Evolutionary conservation across 2,113 vertebrate genomes (phyloP), one percentile per base, ranked within the genome.

Genomic region (Pleuronectes platessa): DNA sequence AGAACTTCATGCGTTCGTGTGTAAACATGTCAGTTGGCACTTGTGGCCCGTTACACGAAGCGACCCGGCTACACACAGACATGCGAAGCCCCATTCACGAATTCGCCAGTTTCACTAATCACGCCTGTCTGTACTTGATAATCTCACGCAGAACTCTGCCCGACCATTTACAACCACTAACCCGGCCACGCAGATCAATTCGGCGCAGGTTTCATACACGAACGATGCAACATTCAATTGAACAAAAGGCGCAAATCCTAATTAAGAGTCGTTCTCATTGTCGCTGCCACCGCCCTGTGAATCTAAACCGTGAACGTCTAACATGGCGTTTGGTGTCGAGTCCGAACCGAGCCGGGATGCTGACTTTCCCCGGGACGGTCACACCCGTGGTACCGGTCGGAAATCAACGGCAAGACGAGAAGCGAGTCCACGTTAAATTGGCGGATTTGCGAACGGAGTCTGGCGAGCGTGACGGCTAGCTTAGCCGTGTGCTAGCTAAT

Each of bases 401-500:
- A 3, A 42, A 42, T 42, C 0, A 13, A 2, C 40, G 40, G 11
- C 3, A 12, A 17, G 5, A 5, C 47, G 47, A 51, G 47, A 17
- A 51, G 47, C 18, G 18, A 51, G 47, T 51, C 3, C n/a, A 8
- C 23, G 2, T 69, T 51, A 73, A 85, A 69, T 0, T 40, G 21
- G 0, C 49, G 21, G 0, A 2, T 68, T 73, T 83, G 11, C 77
- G 18, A 75, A 82, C 58, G 68, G 74, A 76, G 58, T 78, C 68
- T n/a, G 74, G 79, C 40, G 23, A 21, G n/a, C 51, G 71, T 37
- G 15, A 68, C 2, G 23, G 68, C 49, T 65, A 85, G 21, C 85
- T 84, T 84, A 78, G 74, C 67, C 15, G 11, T 11, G 10, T 14
- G 84, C 76, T 85, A 86, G 64, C 79, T 26, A 21, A n/a, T 54